Percentiles rank a stretch among this genome's conserved stretches.
phyloP scores from a whole-genome alignment of 2,113 vertebrate genomes.

The Phalacrocorax brasilianus region DNA sequence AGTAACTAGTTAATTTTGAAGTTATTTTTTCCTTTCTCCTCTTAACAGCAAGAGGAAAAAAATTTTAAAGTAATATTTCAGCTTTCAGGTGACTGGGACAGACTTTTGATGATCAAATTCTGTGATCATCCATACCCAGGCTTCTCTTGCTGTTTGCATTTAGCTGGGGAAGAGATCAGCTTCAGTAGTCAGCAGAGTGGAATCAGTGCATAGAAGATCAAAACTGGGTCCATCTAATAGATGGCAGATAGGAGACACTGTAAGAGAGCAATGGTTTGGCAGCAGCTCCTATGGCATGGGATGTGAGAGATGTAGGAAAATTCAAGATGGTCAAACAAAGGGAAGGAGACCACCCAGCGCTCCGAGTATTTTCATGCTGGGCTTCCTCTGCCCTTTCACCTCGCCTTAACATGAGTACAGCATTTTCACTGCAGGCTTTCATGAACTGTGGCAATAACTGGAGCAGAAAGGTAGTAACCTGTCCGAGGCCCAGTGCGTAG shows the following conservation, averaged over 20 bases:
- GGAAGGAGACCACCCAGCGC: neutral
- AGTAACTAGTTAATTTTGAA: slow-evolving; percentile 63
- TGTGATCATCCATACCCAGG: neutral
- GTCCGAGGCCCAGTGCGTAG: neutral
- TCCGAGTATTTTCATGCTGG: neutral
- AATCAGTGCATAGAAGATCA: neutral
- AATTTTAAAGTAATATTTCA: neutral
- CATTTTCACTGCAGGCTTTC: neutral
- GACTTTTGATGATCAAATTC: neutral
- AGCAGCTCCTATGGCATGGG: fast-evolving
- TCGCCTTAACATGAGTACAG: neutral
- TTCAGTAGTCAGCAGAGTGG: neutral
- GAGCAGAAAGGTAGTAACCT: slow-evolving; percentile 14
- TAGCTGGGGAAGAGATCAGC: neutral
- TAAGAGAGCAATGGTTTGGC: neutral
- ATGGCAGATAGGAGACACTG: neutral
- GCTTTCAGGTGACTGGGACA: neutral
- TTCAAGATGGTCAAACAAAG: neutral
- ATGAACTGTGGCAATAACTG: neutral
- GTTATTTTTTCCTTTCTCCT: slow-evolving; percentile 63
- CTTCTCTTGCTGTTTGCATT: neutral
- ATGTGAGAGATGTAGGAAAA: neutral
- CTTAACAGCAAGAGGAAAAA: neutral
- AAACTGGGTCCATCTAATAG: neutral
- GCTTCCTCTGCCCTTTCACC: neutral